Evolutionary conservation across 2,888 invertebrate genomes (phyloP).

Genomic region (Drosophila mimetica): DNA sequence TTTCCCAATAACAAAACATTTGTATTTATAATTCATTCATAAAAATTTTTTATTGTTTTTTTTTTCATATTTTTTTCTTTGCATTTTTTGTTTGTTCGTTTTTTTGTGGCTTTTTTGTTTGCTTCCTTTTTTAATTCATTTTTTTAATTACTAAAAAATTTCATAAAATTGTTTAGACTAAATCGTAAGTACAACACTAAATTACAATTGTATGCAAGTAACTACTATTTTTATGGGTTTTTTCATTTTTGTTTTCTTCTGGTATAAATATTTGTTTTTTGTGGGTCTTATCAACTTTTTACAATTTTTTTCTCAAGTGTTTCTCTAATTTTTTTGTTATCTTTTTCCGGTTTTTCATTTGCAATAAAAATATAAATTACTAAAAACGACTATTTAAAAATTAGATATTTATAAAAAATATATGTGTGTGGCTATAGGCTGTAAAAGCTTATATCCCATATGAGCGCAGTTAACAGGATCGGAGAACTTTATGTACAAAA

Average conservation of each 20-base stretch:
- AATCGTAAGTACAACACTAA: conserved; percentile 81
- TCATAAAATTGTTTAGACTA: conserved; percentile 82
- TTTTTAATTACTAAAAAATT: conserved; percentile 77
- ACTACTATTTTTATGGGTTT: conserved; percentile 65
- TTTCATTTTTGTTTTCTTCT: conserved; percentile 42
- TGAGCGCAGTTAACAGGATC: conserved; percentile 17
- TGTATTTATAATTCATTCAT: conserved; percentile 81
- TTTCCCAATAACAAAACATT: conserved; percentile 58
- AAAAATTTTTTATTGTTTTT: conserved; percentile 80
- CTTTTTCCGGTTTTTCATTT: conserved; percentile 53
- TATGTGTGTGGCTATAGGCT: conserved; percentile 37
- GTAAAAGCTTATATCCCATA: conserved; percentile 13
- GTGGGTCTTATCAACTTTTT: conserved; percentile 64
- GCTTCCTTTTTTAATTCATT: conserved; percentile 72
- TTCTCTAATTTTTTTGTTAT: conserved; percentile 44
- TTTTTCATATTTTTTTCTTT: conserved; percentile 73
- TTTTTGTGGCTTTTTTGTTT: conserved; percentile 59
- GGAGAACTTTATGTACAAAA: conserved; percentile 44
- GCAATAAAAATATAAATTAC: conserved; percentile 80
- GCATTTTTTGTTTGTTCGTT: conserved; percentile 64
- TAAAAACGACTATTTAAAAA: conserved; percentile 81
- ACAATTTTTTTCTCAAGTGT: conserved; percentile 60
- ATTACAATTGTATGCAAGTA: conserved; percentile 80
- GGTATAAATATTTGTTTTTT: conserved; percentile 63
- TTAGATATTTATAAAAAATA: conserved; percentile 72